These are phyloP conservation scores for Campoplex capitator DNA, from an alignment of 2,888 invertebrate genomes.

Conservation along the genomic window DNA sequence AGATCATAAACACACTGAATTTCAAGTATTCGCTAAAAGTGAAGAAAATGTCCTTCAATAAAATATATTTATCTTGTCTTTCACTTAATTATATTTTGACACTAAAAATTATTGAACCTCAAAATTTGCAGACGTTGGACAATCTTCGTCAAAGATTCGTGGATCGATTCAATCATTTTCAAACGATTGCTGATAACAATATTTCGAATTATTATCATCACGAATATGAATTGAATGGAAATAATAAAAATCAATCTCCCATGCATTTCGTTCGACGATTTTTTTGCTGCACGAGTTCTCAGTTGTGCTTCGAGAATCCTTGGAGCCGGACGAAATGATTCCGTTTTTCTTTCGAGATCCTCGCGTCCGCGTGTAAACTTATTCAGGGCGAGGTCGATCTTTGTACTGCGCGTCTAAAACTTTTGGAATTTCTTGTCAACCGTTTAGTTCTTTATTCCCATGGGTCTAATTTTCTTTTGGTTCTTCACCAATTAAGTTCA, in stretches of 20 bases:
- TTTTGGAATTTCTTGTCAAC: constrained; percentile 15
- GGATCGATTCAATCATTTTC: no score
- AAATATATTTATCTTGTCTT: neutral
- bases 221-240: no score
- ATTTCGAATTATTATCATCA: no score
- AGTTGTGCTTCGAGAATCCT: neutral
- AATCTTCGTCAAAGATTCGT: neutral
- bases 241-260: constrained; percentile 31
- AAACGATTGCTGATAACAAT: neutral
- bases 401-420: neutral
- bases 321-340: constrained; percentile 43
- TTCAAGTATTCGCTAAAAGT: neutral
- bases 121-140: neutral
- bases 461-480: neutral
- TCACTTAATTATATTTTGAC: no score
- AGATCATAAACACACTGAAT: constrained; percentile 17
- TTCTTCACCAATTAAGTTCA: constrained; percentile 15
- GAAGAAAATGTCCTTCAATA: neutral
- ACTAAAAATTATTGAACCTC: no score
- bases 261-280: neutral
- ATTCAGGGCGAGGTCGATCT: constrained; percentile 1
- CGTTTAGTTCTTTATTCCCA: constrained; percentile 31
- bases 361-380: neutral
- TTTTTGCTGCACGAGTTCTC: neutral
- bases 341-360: neutral